A percentile compares a stretch with the other conserved stretches of the same genome.
Conservation (phyloP, 2,888 invertebrate genomes). For the Cerceris rybyensis region DNA sequence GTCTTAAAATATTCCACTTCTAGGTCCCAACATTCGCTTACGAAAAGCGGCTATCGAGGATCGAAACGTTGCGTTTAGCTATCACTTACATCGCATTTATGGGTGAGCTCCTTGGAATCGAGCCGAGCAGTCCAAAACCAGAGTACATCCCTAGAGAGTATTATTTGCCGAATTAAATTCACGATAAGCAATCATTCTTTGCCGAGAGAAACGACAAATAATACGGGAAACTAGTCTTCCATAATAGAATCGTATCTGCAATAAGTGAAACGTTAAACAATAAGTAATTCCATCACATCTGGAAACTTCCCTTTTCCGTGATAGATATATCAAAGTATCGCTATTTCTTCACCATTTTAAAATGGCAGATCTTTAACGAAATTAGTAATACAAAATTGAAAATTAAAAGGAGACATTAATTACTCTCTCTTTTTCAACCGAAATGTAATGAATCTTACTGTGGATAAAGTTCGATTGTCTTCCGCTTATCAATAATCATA, state of each 20-base stretch:
- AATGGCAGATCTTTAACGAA: too few species aligned
- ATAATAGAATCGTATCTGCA: background rate
- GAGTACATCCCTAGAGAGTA: conserved; percentile 80
- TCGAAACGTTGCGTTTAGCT: conserved; percentile 96
- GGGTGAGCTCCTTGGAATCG: conserved; percentile 89
- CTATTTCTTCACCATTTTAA: too few species aligned
- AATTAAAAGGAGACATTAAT: too few species aligned
- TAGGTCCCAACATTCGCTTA: conserved; percentile 97
- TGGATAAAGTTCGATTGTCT: background rate
- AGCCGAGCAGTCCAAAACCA: conserved; percentile 76
- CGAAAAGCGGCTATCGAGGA: conserved; percentile 96
- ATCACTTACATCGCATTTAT: conserved; percentile 98
- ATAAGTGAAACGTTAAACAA: background rate
- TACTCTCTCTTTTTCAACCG: too few species aligned
- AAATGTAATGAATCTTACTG: too few species aligned
- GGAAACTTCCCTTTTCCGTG: too few species aligned
- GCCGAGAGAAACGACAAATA: background rate
- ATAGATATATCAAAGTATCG: too few species aligned
- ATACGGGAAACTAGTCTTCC: background rate
- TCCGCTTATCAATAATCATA: too few species aligned
- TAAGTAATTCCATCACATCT: background rate
- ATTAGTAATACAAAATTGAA: too few species aligned
- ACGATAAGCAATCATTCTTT: background rate
- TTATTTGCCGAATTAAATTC: conserved; percentile 76
- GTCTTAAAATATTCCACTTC: background rate